These are phyloP conservation scores for Calephelis nemesis DNA, from an alignment of 1,140 invertebrate genomes.

Conservation along the genomic window DNA sequence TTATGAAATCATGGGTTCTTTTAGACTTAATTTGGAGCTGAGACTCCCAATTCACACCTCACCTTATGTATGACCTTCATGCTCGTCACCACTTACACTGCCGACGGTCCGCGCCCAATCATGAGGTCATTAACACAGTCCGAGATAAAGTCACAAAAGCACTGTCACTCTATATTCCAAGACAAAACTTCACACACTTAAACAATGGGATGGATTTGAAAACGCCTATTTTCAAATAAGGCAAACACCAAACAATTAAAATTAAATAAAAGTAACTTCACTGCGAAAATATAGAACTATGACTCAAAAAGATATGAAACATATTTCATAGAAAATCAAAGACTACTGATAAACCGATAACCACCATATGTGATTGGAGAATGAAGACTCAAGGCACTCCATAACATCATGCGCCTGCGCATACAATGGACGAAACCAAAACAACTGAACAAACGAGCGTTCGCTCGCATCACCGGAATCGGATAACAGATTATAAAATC, in stretches of 20 bases:
- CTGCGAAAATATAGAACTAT: not conserved
- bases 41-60: conserved; percentile 23
- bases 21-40: too few relatives aligned
- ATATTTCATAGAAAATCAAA: not conserved
- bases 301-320: not conserved
- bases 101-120: conserved; percentile 30
- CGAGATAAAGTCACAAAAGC: conserved; percentile 9
- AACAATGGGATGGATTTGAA: not conserved
- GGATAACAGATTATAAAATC: conserved; percentile 9
- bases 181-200: not conserved
- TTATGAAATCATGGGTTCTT: too few relatives aligned
- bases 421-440: conserved; percentile 38
- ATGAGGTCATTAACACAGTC: conserved; percentile 21
- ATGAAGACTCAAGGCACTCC: not conserved
- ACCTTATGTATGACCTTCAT: conserved; percentile 36
- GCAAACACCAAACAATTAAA: too few relatives aligned
- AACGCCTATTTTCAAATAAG: not conserved
- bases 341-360: not conserved
- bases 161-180: conserved; percentile 15
- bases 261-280: not conserved
- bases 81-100: conserved; percentile 37
- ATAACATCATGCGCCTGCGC: conserved; percentile 17
- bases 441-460: conserved; percentile 37
- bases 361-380: not conserved
- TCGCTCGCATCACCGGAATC: conserved; percentile 26